A percentile compares a stretch with the other conserved stretches of the same genome.
phyloP scores from a whole-genome alignment of 2,113 vertebrate genomes.

The Apaloderma vittatum region DNA sequence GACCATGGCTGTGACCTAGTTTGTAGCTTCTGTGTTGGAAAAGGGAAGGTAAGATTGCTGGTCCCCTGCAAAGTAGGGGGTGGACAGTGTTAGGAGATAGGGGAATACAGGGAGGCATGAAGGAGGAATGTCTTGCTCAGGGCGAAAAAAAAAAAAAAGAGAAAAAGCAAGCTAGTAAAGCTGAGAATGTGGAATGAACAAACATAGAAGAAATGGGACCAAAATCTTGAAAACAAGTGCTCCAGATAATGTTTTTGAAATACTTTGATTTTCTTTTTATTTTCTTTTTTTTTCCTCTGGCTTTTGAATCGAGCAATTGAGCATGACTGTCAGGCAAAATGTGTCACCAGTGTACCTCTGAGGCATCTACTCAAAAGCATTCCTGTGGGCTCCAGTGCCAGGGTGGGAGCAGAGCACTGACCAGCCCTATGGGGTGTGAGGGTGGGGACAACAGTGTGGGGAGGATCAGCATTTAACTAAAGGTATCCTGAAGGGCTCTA shows the following conservation, averaged over 20 bases:
- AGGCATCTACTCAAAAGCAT: slow-evolving; percentile 15
- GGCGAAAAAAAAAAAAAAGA: background rate
- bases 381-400: background rate
- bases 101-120: background rate
- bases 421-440: background rate
- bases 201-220: background rate
- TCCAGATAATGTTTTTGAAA: background rate
- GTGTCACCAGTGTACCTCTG: background rate
- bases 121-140: background rate
- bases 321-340: background rate
- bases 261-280: background rate
- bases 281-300: background rate
- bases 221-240: background rate
- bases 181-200: background rate
- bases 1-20: rapidly evolving
- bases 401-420: background rate
- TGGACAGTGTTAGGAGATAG: background rate
- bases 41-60: background rate
- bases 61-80: background rate
- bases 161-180: background rate
- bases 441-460: background rate
- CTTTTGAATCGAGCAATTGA: background rate
- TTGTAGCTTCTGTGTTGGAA: background rate
- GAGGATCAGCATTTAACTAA: background rate
- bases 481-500: background rate